Base-by-base conservation (phyloP, 2,888 invertebrate genomes). In the Euphydryas editha region DNA sequence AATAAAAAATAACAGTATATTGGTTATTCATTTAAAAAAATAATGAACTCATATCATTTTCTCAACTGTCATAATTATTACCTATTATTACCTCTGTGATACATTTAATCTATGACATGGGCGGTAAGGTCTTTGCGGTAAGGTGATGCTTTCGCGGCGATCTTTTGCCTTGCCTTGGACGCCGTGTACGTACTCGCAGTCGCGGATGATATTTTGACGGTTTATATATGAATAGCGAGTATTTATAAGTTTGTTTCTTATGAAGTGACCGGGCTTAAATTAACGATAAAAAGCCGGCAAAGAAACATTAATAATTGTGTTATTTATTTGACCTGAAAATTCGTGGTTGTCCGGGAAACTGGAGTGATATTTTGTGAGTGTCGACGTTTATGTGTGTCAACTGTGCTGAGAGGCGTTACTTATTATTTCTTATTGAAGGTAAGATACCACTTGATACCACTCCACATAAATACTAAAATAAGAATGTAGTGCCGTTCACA, bases 111-210 rank as follows among this genome's bases (percentile, higher is more conserved):
- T 88, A 80, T 90, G 89, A 73, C 74, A 78, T 80, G 78, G 78
- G 80, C 70, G 74, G 76, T 83, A n/a, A n/a, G n/a, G n/a, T n/a
- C n/a, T n/a, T n/a, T n/a, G 80, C 70, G 74, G 76, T 83, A 85
- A 88, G 82, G 84, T 84, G 82, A 84, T 86, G 84, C 83, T 84
- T 86, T 86, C 82, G 83, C 83, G 84, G 81, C 82, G 86, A 83
- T 87, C 87, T 88, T 88, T 81, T 79, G 89, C 88, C 87, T 89
- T 81, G 87, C 81, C 83, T 82, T 83, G 86, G 87, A 86, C 83
- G 88, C 88, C 88, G 90, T 86, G 88, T 82, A 85, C 89, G 91
- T 91, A 88, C 89, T 90, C 86, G 86, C 78, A 87, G 82, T 86
- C 86, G 85, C 89, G 84, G 85, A 87, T 88, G 86, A 84, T 87